A percentile compares a stretch with the other conserved stretches of the same genome.
Evolutionary conservation across 2,797 vertebrate genomes (phyloP).

Genomic region (Sebastolobus alascanus): DNA sequence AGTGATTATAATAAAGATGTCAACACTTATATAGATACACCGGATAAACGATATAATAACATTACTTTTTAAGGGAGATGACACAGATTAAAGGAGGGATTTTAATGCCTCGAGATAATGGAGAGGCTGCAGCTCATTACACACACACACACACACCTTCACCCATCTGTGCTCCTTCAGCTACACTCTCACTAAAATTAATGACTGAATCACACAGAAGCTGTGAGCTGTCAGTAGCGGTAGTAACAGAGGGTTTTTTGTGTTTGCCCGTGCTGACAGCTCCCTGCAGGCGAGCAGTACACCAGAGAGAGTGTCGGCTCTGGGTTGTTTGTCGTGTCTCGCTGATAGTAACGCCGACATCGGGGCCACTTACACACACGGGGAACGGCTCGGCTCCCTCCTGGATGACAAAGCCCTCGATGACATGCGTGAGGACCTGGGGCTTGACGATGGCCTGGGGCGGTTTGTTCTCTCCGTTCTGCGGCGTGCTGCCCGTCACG

Average conservation of each 20-base stretch:
- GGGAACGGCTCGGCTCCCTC: constrained; percentile 98
- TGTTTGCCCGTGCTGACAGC: constrained; percentile 61
- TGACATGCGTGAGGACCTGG: constrained; percentile 98
- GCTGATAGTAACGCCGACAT: constrained; percentile 21
- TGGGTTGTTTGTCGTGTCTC: constrained; percentile 55
- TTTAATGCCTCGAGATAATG: constrained; percentile 11
- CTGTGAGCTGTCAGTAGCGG: constrained; percentile 52
- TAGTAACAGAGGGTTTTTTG: constrained; percentile 43
- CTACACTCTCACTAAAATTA: constrained; percentile 50
- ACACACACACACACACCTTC: constrained; percentile 6
- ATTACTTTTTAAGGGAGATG: not conserved
- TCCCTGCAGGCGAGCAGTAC: constrained; percentile 60
- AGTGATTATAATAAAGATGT: not conserved
- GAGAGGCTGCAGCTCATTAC: constrained; percentile 30
- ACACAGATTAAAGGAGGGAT: constrained; percentile 18
- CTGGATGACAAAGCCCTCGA: constrained; percentile 99
- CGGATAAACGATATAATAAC: not conserved
- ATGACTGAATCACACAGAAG: constrained; percentile 57
- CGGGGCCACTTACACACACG: constrained; percentile 83
- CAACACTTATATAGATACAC: not conserved
- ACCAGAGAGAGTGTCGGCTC: constrained; percentile 36
- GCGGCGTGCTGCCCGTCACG: constrained; percentile 89
- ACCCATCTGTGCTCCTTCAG: constrained; percentile 39
- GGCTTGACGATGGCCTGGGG: constrained; percentile 98
- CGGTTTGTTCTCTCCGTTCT: constrained; percentile 95